These are phyloP conservation scores for Hydrocynus forskahlii DNA, from an alignment of 2,797 vertebrate genomes.

Conservation along the genomic window DNA sequence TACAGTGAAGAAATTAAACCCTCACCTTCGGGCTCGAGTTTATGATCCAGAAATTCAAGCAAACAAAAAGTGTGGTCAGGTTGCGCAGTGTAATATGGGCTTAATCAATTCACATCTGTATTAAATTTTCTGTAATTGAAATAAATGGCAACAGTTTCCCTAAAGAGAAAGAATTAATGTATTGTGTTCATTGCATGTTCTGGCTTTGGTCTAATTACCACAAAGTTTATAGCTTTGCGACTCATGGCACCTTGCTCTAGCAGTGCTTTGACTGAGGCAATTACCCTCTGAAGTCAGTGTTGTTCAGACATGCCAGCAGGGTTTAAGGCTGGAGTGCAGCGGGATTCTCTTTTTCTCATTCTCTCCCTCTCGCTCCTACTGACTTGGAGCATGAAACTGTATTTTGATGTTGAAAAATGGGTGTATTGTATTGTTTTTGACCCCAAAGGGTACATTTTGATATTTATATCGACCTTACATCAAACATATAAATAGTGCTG, in stretches of 20 bases:
- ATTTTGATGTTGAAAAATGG: neutral
- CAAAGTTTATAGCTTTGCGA: conserved; percentile 64
- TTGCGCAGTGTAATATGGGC: neutral
- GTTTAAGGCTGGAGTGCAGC: conserved; percentile 42
- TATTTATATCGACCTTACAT: neutral
- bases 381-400: conserved; percentile 24
- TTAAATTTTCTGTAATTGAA: conserved; percentile 9
- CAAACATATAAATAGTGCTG: neutral
- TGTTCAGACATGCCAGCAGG: conserved; percentile 58
- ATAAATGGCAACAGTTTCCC: conserved; percentile 5
- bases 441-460: neutral
- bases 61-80: neutral
- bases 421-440: neutral
- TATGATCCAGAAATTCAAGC: neutral
- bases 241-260: conserved; percentile 56
- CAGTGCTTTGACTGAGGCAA: conserved; percentile 65
- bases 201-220: conserved; percentile 46
- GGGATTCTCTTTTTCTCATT: conserved; percentile 8
- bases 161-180: neutral
- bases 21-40: neutral
- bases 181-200: conserved; percentile 35
- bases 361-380: neutral
- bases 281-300: conserved; percentile 62
- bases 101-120: conserved; percentile 6
- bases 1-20: neutral